These are phyloP conservation scores for Tinea trinotella DNA, from an alignment of 2,888 invertebrate species.

Conservation along the genomic window DNA sequence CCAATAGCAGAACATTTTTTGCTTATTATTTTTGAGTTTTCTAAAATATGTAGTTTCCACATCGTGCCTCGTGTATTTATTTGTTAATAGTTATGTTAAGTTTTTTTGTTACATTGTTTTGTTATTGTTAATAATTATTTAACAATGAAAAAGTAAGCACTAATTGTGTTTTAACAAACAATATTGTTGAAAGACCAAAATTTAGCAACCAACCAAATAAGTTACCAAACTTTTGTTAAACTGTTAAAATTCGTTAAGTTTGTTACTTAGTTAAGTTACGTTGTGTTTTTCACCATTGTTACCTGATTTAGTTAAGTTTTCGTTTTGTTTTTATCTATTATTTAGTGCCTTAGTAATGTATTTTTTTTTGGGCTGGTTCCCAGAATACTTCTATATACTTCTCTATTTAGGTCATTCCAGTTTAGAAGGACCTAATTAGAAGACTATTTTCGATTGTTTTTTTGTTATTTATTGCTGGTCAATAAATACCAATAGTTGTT, in stretches of 20 bases:
- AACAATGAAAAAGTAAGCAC: not conserved
- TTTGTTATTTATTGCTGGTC: conserved; percentile 18
- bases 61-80: not conserved
- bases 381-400: conserved; percentile 24
- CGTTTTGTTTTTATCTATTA: conserved; percentile 22
- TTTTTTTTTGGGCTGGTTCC: conserved; percentile 30
- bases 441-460: conserved; percentile 26
- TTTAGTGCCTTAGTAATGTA: conserved; percentile 48
- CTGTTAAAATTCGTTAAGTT: conserved; percentile 21
- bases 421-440: conserved; percentile 32
- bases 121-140: conserved; percentile 1
- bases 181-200: not conserved
- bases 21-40: too few species aligned
- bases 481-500: conserved; percentile 12
- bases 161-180: too few species aligned
- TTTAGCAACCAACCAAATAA: conserved; percentile 8
- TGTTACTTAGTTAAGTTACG: conserved; percentile 24
- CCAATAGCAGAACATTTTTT: too few species aligned
- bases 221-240: conserved; percentile 16
- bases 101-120: conserved; percentile 21
- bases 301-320: conserved; percentile 28
- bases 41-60: too few species aligned
- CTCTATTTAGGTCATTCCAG: conserved; percentile 38
- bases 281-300: not conserved
- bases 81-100: conserved; percentile 19